Percentiles rank a stretch among this genome's conserved stretches.
These are phyloP conservation scores for Tenualosa ilisha DNA, from an alignment of 2,797 vertebrate genomes.

Conservation along the genomic window DNA sequence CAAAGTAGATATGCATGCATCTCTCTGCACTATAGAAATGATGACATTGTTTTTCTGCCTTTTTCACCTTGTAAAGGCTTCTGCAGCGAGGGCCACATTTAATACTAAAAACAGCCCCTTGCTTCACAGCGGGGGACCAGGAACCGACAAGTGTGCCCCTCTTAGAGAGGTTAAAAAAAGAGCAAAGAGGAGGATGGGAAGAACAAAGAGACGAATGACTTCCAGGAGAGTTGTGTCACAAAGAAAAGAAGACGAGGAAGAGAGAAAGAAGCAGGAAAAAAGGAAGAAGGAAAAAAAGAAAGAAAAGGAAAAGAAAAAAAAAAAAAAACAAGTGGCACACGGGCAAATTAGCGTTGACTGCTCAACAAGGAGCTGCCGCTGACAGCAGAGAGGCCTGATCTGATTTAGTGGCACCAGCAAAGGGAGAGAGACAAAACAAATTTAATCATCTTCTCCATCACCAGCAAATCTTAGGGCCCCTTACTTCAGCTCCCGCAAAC, in stretches of 20 bases:
- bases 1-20: too few relatives aligned
- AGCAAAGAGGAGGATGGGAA: not conserved
- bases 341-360: conserved; percentile 77
- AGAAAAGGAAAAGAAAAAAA: conserved; percentile 27
- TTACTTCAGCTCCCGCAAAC: conserved; percentile 54
- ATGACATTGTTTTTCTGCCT: not conserved
- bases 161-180: not conserved
- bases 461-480: conserved; percentile 65
- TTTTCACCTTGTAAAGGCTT: not conserved
- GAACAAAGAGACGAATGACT: not conserved
- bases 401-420: conserved; percentile 74
- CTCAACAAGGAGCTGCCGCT: conserved; percentile 76
- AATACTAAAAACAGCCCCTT: not conserved
- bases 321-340: conserved; percentile 58
- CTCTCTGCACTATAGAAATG: not conserved
- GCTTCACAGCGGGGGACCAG: not conserved
- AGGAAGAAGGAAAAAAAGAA: conserved; percentile 1
- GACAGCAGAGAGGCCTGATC: conserved; percentile 74
- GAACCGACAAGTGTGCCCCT: not conserved
- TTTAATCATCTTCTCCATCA: conserved; percentile 78
- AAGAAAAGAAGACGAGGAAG: not conserved
- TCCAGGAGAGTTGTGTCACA: not conserved
- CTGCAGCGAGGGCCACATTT: not conserved
- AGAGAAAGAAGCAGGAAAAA: conserved; percentile 18
- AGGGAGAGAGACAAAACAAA: conserved; percentile 74